Base-by-base conservation (phyloP, 2,113 vertebrate genomes). In the Ctenomys sociabilis region DNA sequence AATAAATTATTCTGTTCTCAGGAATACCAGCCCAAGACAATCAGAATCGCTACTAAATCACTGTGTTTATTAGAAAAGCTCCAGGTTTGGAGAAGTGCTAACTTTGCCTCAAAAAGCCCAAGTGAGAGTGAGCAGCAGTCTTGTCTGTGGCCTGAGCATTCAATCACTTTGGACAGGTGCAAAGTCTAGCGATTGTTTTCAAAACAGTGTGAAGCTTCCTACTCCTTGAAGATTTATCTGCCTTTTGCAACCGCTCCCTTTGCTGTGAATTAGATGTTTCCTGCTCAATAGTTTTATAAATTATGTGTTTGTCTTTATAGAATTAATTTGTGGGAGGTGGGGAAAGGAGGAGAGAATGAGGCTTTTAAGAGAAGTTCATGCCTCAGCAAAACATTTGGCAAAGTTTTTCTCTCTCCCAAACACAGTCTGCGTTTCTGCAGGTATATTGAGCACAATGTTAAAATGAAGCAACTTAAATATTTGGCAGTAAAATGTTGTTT, bases 401-500 rank as follows among this genome's bases (percentile, higher is more conserved):
- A 57, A 54, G 28, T 54, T 52, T 52, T 35, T 75, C 21, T 32
- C 61, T 4, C 82, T 12, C n/a, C 68, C 5, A 12, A 91, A 49
- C 1, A 93, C 43, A 72, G 26, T 97, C 97, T 98, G 95, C 66
- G 43, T 98, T 97, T 97, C 90, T 94, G n/a, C 90, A 11, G 95
- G 86, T 96, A 95, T 92, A 88, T 85, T 94, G 96, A 97, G 97
- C 96, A 97, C 97, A 94, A 85, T 93, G 68, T 97, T 95, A 96
- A 98, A 98, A 97, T 97, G 97, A 89, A 97, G 90, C 92, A 96
- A 86, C 95, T 73, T 84, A 83, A 89, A 82, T 97, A 96, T 97
- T 98, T 98, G 61, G 88, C 97, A 97, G 91, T 97, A 54, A 97
- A 98, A 96, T 52, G 22, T 83, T 94, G 83, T 98, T 98, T 98